A percentile compares a stretch with the other conserved stretches of the same genome.
phyloP scores from a whole-genome alignment of 2,888 invertebrate genomes.

The Mimachlamys varia region DNA sequence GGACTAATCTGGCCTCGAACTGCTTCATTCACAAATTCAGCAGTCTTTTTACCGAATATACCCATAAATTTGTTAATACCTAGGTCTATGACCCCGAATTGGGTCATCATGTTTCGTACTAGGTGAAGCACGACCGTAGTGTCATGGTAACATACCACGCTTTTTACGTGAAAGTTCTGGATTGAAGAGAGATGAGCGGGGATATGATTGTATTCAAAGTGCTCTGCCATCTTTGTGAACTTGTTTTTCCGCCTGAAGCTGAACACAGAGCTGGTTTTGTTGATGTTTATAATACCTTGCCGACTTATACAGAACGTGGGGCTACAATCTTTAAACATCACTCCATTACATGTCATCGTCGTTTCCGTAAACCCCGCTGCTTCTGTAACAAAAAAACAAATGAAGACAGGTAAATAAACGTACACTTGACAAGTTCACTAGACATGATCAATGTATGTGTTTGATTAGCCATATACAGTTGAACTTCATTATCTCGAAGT shows the following conservation, averaged over 20 bases:
- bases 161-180: slow-evolving; percentile 80
- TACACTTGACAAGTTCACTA: too few relatives aligned
- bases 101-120: slow-evolving; percentile 78
- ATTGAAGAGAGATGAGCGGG: slow-evolving; percentile 81
- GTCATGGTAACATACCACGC: slow-evolving; percentile 78
- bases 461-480: too few relatives aligned
- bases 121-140: slow-evolving; percentile 79
- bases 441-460: too few relatives aligned
- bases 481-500: too few relatives aligned
- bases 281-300: slow-evolving; percentile 80
- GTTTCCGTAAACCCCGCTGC: slow-evolving; percentile 79
- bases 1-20: slow-evolving; percentile 79
- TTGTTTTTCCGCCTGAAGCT: slow-evolving; percentile 79
- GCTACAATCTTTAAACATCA: slow-evolving; percentile 80
- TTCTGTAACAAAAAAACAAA: slow-evolving; percentile 69
- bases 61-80: slow-evolving; percentile 79
- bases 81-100: slow-evolving; percentile 80
- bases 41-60: slow-evolving; percentile 78
- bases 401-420: background rate
- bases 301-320: slow-evolving; percentile 80
- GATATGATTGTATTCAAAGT: slow-evolving; percentile 81
- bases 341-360: slow-evolving; percentile 77
- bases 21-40: slow-evolving; percentile 78
- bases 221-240: slow-evolving; percentile 81
- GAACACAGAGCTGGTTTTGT: slow-evolving; percentile 78